Conservation (phyloP, 2,797 vertebrate species). For the Acanthurus tractus region DNA sequence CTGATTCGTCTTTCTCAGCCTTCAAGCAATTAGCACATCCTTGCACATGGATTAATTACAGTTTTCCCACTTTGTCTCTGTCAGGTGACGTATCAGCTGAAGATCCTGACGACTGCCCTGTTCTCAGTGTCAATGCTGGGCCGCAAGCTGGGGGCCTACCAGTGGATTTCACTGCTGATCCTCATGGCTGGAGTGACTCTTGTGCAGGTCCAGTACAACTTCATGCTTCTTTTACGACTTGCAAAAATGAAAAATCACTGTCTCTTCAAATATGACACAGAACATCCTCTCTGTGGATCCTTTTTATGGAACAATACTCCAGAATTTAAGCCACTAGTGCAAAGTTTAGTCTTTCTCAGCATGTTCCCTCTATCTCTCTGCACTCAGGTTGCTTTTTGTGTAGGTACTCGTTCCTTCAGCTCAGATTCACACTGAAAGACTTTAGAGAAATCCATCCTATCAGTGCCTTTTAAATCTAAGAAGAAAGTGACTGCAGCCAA, state of each 20-base stretch:
- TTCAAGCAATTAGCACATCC: not conserved
- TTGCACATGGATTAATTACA: not conserved
- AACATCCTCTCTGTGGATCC: not conserved
- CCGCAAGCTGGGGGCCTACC: conserved; percentile 92
- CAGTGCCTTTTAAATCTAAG: not conserved
- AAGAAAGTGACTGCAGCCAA: not conserved
- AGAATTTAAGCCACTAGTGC: not conserved
- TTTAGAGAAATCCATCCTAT: not conserved
- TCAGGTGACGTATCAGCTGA: conserved; percentile 98
- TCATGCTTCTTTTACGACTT: not conserved
- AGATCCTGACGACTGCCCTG: conserved; percentile 97
- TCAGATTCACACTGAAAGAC: not conserved
- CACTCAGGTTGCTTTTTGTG: not conserved
- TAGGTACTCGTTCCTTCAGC: not conserved
- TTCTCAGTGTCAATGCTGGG: conserved; percentile 98
- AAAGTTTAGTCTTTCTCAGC: not conserved
- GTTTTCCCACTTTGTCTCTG: conserved; percentile 1
- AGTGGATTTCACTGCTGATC: conserved; percentile 96
- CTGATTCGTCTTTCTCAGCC: not conserved
- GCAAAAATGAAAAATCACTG: not conserved
- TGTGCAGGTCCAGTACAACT: conserved; percentile 89
- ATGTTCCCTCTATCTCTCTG: not conserved
- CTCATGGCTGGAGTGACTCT: conserved; percentile 96
- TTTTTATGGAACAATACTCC: not conserved
- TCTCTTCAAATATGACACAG: not conserved